These are phyloP conservation scores for Ylistrum balloti DNA, from an alignment of 1,140 invertebrate species.

Conservation along the genomic window DNA sequence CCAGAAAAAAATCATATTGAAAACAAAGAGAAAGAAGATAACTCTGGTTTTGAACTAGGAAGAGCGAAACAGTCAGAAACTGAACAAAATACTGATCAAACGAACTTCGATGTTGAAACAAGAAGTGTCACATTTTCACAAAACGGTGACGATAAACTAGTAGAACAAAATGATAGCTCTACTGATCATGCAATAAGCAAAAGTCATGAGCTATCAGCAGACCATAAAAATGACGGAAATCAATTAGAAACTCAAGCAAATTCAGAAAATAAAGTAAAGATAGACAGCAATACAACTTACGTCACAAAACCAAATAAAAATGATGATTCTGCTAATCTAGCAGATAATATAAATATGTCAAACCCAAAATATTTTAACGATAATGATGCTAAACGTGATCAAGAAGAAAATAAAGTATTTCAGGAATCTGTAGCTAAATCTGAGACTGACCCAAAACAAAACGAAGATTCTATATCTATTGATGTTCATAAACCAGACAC, in stretches of 20 bases:
- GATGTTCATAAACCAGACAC: background rate
- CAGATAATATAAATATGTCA: background rate
- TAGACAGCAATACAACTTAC: background rate
- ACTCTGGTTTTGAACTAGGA: too few species aligned
- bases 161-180: background rate
- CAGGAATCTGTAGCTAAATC: background rate
- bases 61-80: background rate
- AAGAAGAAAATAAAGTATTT: background rate
- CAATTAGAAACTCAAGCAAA: background rate
- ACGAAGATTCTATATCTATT: background rate
- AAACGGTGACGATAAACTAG: background rate
- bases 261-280: background rate
- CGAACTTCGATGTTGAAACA: background rate
- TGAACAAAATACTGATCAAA: background rate
- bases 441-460: background rate
- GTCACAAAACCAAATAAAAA: background rate
- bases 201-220: background rate
- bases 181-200: background rate
- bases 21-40: too few species aligned
- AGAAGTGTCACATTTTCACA: background rate
- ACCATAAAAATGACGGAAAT: background rate
- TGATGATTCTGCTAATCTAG: background rate
- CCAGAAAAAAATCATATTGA: too few species aligned
- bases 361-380: background rate
- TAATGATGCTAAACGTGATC: background rate